Evolutionary conservation across 2,888 invertebrate genomes (phyloP), one percentile per base, ranked within the genome.

Genomic region (Gastracanthus pulcherrimus): DNA sequence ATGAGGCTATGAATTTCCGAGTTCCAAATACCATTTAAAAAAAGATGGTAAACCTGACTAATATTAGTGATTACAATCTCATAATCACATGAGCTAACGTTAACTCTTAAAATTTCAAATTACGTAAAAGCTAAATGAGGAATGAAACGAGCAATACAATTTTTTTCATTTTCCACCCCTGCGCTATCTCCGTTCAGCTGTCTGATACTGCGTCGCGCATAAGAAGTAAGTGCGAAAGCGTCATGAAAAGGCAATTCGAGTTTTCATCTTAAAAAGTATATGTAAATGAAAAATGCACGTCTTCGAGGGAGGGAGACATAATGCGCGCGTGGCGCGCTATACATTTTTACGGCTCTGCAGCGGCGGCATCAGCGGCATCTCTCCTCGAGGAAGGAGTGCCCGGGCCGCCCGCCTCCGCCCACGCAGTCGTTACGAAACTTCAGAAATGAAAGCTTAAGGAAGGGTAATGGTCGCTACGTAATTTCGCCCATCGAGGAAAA

Each of bases 211-310:
- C 16, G 48, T n/a, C 16, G n/a, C 23, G 31, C 29, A n/a, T 29
- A 29, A 55, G 69, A 45, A 69, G 66, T 38, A 74, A 72, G 38
- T 38, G 60, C 23, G 31, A 69, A 62, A 26, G 70, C 51, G 48
- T 72, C 58, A 34, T 70, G 76, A 69, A 71, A 76, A 55, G 66
- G 58, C 34, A 48, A 76, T 76, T 64, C 76, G 64, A 81, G 64
- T 81, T 81, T 81, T 71, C 64, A 81, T 70, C 77, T 55, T 60
- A 78, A 81, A 81, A 78, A 74, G 81, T 78, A 78, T n/a, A n/a
- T 74, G 77, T 58, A 81, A 81, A 81, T 78, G 77, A 78, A 81
- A 78, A 81, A 70, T 78, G 77, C 51, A 51, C 72, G 60, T 55
- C 70, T 74, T 74, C 29, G 51, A 62, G 81, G 70, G 34, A 60